A percentile compares a stretch with the other conserved stretches of the same genome.
Evolutionary conservation across 2,888 invertebrate genomes (phyloP).

Genomic region (Melinaea menophilus): DNA sequence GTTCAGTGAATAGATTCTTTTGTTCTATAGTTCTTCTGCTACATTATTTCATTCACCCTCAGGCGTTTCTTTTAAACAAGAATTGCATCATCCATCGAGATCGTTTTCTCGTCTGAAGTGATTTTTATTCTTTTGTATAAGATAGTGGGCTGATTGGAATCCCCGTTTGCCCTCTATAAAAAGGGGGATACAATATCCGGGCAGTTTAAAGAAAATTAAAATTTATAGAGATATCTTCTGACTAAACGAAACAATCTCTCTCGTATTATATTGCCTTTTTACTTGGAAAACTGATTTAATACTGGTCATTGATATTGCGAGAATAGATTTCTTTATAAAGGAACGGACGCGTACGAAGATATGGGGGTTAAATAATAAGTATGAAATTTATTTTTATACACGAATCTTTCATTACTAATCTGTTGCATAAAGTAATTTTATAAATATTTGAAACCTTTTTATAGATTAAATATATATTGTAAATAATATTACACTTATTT

Average conservation of each 20-base stretch:
- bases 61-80: conserved; percentile 26
- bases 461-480: no score
- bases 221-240: conserved; percentile 10
- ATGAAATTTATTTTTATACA: no score
- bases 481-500: no score
- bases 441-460: no score
- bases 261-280: conserved; percentile 6
- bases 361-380: no score
- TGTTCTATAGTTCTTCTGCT: conserved; percentile 20
- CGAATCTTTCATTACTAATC: no score
- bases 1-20: conserved; percentile 9
- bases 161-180: conserved; percentile 32
- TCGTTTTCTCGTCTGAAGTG: conserved; percentile 39
- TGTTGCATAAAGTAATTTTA: no score
- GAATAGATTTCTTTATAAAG: background rate
- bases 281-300: conserved; percentile 5
- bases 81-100: conserved; percentile 26
- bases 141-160: conserved; percentile 51
- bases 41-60: conserved; percentile 21
- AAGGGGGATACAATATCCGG: conserved; percentile 22
- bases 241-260: conserved; percentile 6
- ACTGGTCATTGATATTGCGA: background rate
- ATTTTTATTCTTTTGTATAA: conserved; percentile 31
- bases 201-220: conserved; percentile 23
- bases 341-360: no score